These are phyloP conservation scores for Cnemophilus loriae DNA, from an alignment of 2,113 vertebrate species.

Conservation along the genomic window DNA sequence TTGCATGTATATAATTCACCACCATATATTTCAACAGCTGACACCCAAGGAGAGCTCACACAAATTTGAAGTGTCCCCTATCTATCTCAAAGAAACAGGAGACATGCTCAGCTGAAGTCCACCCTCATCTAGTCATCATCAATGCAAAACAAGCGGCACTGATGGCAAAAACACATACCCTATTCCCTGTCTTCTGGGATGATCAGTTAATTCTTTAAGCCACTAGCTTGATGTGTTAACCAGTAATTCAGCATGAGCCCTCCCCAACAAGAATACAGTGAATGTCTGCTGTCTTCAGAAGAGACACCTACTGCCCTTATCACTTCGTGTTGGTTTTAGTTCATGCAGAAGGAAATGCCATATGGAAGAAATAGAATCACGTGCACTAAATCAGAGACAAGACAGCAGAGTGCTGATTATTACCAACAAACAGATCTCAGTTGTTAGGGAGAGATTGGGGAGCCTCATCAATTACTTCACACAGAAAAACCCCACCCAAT, in stretches of 20 bases:
- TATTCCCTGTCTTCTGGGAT: not conserved
- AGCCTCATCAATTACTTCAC: not conserved
- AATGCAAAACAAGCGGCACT: not conserved
- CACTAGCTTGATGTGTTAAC: not conserved
- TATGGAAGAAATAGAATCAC: not conserved
- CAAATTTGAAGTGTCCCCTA: not conserved
- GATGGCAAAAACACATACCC: not conserved
- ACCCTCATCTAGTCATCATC: not conserved
- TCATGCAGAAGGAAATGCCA: not conserved
- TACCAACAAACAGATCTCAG: not conserved
- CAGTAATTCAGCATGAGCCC: not conserved
- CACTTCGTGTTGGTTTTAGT: fast-evolving
- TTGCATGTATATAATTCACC: not conserved
- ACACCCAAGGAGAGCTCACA: not conserved
- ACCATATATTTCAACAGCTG: not conserved
- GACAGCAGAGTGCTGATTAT: not conserved
- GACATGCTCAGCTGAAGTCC: not conserved
- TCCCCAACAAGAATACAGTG: fast-evolving
- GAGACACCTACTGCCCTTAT: not conserved
- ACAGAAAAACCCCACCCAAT: not conserved
- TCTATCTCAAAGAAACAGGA: not conserved
- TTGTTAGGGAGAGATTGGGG: not conserved
- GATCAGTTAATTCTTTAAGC: not conserved
- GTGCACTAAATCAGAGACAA: not conserved
- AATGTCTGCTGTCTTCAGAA: not conserved